Evolutionary conservation across 2,113 vertebrate genomes (phyloP).

Genomic region (Trematocara macrostoma): DNA sequence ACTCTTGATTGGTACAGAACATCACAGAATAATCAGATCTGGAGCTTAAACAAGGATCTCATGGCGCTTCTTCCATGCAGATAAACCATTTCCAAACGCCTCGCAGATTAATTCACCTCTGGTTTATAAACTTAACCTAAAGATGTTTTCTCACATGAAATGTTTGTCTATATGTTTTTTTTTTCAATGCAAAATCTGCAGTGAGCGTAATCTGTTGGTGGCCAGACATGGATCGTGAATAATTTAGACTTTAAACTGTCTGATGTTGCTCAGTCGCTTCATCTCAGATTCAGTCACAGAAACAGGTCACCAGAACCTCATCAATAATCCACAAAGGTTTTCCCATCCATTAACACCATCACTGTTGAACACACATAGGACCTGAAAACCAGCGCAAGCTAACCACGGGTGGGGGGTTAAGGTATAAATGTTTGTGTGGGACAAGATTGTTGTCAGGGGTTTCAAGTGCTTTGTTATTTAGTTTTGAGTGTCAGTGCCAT

Average conservation of each 20-base stretch:
- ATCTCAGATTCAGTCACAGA: slow-evolving; percentile 46
- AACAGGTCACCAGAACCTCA: slow-evolving; percentile 25
- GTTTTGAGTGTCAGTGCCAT: background rate
- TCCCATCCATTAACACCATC: slow-evolving; percentile 31
- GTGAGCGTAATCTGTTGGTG: background rate
- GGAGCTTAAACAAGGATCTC: background rate
- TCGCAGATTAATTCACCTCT: background rate
- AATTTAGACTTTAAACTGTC: slow-evolving; percentile 24
- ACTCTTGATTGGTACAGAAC: background rate
- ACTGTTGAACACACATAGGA: background rate
- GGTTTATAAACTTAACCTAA: slow-evolving; percentile 32
- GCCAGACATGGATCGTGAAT: slow-evolving; percentile 32
- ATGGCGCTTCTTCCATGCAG: background rate
- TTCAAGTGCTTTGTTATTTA: background rate
- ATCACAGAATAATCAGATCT: background rate
- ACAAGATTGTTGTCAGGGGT: background rate
- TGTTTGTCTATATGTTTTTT: background rate
- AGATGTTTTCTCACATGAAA: slow-evolving; percentile 1
- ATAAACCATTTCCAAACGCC: background rate
- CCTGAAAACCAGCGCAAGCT: background rate
- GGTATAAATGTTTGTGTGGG: background rate
- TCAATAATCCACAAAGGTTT: slow-evolving; percentile 37
- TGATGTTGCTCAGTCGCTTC: slow-evolving; percentile 12
- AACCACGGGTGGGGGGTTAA: background rate
- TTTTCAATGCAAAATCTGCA: slow-evolving; percentile 11